Conservation (phyloP, 1,140 invertebrate species). For the Nephotettix cincticeps region DNA sequence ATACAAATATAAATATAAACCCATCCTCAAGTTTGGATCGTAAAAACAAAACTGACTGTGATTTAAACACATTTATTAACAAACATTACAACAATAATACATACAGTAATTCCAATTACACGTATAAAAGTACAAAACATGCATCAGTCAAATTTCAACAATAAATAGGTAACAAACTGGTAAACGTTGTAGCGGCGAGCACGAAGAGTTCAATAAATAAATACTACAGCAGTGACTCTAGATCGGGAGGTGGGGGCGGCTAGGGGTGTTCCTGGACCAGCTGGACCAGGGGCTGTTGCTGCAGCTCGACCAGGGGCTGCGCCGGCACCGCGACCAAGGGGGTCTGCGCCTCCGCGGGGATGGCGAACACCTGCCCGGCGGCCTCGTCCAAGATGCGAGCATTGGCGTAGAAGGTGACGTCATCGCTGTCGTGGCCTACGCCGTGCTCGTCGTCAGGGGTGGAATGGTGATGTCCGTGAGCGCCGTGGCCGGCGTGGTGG, state of each 20-base stretch:
- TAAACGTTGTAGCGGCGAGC: not conserved
- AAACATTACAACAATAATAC: conserved; percentile 3
- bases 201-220: conserved; percentile 2
- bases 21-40: too few relatives aligned
- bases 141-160: conserved; percentile 13
- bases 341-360: conserved; percentile 8
- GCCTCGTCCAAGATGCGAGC: conserved; percentile 4
- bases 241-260: not conserved
- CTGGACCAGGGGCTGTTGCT: conserved; percentile 8
- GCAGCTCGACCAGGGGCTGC: not conserved
- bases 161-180: conserved; percentile 19
- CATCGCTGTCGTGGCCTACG: not conserved
- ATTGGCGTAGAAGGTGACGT: not conserved
- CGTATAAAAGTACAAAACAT: too few relatives aligned
- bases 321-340: not conserved
- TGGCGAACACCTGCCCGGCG: conserved; percentile 1
- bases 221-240: conserved; percentile 6
- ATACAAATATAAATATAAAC: too few relatives aligned
- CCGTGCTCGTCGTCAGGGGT: not conserved
- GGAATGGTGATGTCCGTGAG: not conserved
- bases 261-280: not conserved
- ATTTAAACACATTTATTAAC: not conserved
- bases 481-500: not conserved
- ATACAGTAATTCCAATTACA: not conserved
- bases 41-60: too few relatives aligned